A percentile compares a stretch with the other conserved stretches of the same genome.
These are phyloP conservation scores for Leptinotarsa peninsularis DNA, from an alignment of 2,888 invertebrate genomes.

Conservation along the genomic window DNA sequence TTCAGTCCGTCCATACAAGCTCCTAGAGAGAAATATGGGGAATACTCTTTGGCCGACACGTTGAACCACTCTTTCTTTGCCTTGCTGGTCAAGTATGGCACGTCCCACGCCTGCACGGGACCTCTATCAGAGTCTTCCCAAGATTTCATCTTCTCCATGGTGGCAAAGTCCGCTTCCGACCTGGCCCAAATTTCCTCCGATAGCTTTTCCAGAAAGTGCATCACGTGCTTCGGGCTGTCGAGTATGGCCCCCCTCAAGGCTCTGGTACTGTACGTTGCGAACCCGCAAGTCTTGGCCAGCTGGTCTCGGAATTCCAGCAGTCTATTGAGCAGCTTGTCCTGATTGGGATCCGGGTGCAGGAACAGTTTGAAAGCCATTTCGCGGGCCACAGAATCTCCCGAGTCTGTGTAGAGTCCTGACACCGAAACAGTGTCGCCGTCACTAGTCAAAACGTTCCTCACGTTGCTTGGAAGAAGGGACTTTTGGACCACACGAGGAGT, in stretches of 20 bases:
- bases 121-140: constrained; percentile 50
- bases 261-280: constrained; percentile 88
- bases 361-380: constrained; percentile 91
- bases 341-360: constrained; percentile 80
- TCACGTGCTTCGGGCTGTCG: constrained; percentile 83
- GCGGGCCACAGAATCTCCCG: constrained; percentile 80
- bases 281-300: constrained; percentile 90
- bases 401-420: constrained; percentile 86
- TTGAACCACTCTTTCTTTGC: constrained; percentile 79
- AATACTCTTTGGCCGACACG: constrained; percentile 78
- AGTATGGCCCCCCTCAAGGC: constrained; percentile 90
- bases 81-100: constrained; percentile 84
- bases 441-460: constrained; percentile 77
- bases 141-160: constrained; percentile 82
- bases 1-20: constrained; percentile 98
- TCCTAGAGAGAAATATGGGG: constrained; percentile 91
- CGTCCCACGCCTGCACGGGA: constrained; percentile 82
- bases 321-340: constrained; percentile 80
- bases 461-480: constrained; percentile 75
- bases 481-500: constrained; percentile 77
- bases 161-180: constrained; percentile 80
- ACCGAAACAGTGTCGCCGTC: constrained; percentile 79
- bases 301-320: constrained; percentile 81
- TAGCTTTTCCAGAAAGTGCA: constrained; percentile 82
- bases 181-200: constrained; percentile 77